Evolutionary conservation across 2,113 vertebrate species (phyloP).

Genomic region (Thunnus maccoyii): DNA sequence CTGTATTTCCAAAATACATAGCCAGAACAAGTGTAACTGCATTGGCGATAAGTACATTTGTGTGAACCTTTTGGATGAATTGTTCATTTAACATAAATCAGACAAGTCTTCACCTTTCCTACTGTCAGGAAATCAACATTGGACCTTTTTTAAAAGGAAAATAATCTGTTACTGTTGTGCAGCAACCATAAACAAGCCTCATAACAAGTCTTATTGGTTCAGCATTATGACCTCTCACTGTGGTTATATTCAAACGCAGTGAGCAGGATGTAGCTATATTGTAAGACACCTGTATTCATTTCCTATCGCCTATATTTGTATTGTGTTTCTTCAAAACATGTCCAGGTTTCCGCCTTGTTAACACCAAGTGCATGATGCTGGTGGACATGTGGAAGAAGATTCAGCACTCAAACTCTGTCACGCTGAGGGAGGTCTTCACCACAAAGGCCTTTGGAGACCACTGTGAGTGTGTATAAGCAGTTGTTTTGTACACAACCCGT

Average conservation of each 20-base stretch:
- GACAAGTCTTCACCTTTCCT: too few species aligned
- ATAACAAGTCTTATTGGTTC: too few species aligned
- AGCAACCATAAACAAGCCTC: too few species aligned
- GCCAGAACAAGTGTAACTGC: too few species aligned
- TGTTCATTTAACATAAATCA: too few species aligned
- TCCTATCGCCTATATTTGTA: not conserved
- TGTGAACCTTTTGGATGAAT: too few species aligned
- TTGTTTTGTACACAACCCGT: not conserved
- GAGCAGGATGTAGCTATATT: not conserved
- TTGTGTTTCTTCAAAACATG: constrained; percentile 1
- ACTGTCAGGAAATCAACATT: too few species aligned
- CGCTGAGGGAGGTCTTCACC: constrained; percentile 97
- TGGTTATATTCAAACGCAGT: not conserved
- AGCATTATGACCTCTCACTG: too few species aligned
- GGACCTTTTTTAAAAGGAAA: too few species aligned
- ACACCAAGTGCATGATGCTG: constrained; percentile 99
- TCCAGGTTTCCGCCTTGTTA: constrained; percentile 96
- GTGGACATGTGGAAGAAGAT: constrained; percentile 99
- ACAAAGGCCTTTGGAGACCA: constrained; percentile 99
- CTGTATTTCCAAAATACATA: too few species aligned
- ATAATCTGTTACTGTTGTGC: too few species aligned
- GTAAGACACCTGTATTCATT: not conserved
- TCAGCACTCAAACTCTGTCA: constrained; percentile 97
- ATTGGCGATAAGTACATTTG: too few species aligned
- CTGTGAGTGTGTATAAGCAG: constrained; percentile 81